phyloP scores from a whole-genome alignment of 2,797 vertebrate species.

The Arremon brunneinucha region DNA sequence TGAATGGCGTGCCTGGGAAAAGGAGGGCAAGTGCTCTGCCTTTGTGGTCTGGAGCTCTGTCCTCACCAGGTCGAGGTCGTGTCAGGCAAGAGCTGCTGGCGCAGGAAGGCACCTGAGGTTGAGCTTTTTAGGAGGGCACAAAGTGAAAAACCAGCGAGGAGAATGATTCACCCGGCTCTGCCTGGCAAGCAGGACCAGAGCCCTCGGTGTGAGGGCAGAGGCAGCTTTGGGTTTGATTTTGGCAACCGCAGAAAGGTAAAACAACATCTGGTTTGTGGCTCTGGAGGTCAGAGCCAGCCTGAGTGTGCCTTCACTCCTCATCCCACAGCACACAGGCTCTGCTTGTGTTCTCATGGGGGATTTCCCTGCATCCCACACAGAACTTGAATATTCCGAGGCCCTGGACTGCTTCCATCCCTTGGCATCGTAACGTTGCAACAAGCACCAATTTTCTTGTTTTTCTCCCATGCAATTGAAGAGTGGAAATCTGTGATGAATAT shows the following conservation, averaged over 20 bases:
- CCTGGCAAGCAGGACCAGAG: background rate
- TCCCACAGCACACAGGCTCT: background rate
- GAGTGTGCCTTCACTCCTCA: background rate
- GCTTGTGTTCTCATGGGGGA: background rate
- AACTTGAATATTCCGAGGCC: background rate
- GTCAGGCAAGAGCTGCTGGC: background rate
- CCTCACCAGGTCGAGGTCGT: background rate
- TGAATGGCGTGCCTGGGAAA: background rate
- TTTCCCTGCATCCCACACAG: background rate
- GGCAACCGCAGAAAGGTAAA: background rate
- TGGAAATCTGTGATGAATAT: background rate
- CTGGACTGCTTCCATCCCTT: background rate
- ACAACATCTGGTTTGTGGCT: background rate
- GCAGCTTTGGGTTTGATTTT: background rate
- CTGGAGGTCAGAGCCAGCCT: background rate
- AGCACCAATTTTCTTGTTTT: background rate
- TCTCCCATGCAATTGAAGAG: background rate
- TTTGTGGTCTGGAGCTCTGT: background rate
- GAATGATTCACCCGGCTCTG: background rate
- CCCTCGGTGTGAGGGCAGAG: background rate
- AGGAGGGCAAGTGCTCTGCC: background rate
- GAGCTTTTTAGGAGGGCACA: background rate
- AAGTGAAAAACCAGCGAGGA: background rate
- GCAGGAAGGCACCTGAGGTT: background rate
- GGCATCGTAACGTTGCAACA: background rate